phyloP scores from a whole-genome alignment of 2,113 vertebrate genomes.

The Rhodinocichla rosea region DNA sequence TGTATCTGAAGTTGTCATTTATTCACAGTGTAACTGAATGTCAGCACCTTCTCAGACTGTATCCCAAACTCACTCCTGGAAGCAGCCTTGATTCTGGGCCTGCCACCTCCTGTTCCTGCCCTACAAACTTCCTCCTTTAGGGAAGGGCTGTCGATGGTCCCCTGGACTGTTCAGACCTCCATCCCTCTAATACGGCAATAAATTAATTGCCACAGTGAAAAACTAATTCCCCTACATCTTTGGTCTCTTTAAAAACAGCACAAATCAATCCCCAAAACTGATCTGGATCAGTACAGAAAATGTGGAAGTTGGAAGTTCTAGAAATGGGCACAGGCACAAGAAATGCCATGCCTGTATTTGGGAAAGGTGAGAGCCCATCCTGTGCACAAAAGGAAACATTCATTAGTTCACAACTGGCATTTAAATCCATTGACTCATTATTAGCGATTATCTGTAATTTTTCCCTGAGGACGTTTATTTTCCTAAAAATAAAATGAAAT shows the following conservation, averaged over 20 bases:
- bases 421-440: neutral
- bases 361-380: neutral
- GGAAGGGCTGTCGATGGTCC: accelerated
- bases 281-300: neutral
- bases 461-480: neutral
- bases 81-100: neutral
- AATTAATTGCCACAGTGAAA: neutral
- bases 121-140: neutral
- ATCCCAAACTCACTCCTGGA: neutral
- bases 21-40: neutral
- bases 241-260: neutral
- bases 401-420: neutral
- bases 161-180: neutral
- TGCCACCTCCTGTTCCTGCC: neutral
- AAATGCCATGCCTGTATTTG: neutral
- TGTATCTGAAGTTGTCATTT: neutral
- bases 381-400: neutral
- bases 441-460: neutral
- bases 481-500: constrained; percentile 52
- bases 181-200: neutral
- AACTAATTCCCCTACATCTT: neutral
- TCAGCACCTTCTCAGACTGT: neutral
- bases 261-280: neutral
- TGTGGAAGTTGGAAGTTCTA: neutral
- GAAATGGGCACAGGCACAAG: neutral